Percentiles rank a stretch among this genome's conserved stretches.
These are phyloP conservation scores for Drosophila sproati DNA, from an alignment of 1,140 invertebrate genomes.

Conservation along the genomic window DNA sequence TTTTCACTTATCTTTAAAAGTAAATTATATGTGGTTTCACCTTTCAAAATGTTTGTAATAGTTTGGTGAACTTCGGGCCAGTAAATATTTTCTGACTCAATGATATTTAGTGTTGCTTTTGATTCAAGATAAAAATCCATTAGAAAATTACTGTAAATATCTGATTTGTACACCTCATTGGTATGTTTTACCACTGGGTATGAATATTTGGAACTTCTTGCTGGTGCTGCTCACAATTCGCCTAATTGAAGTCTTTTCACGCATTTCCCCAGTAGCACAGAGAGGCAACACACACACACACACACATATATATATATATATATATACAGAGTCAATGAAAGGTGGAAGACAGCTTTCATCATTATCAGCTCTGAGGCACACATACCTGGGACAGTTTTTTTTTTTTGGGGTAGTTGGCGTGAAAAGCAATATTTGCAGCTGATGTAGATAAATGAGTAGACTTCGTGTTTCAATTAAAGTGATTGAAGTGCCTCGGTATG, in stretches of 20 bases:
- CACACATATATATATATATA: conserved; percentile 10
- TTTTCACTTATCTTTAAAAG: too few relatives aligned
- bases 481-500: conserved; percentile 69
- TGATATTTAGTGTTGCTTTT: too few relatives aligned
- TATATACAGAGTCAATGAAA: neutral
- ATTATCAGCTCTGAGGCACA: conserved; percentile 45
- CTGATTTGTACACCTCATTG: neutral
- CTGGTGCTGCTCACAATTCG: conserved; percentile 55
- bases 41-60: too few relatives aligned
- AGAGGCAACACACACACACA: conserved; percentile 11
- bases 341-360: conserved; percentile 39
- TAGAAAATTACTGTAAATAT: neutral
- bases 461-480: conserved; percentile 83
- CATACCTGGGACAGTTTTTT: conserved; percentile 27
- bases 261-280: conserved; percentile 34
- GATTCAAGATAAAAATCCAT: neutral
- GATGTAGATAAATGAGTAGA: conserved; percentile 83
- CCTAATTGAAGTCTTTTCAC: conserved; percentile 79
- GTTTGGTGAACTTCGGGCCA: too few relatives aligned
- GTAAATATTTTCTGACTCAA: too few relatives aligned
- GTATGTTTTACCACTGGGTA: neutral
- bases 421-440: conserved; percentile 79
- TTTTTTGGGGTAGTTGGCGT: neutral
- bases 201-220: conserved; percentile 28
- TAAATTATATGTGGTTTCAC: too few relatives aligned